Evolutionary conservation across 2,888 invertebrate genomes (phyloP).

Genomic region (Zeuzera pyrina): DNA sequence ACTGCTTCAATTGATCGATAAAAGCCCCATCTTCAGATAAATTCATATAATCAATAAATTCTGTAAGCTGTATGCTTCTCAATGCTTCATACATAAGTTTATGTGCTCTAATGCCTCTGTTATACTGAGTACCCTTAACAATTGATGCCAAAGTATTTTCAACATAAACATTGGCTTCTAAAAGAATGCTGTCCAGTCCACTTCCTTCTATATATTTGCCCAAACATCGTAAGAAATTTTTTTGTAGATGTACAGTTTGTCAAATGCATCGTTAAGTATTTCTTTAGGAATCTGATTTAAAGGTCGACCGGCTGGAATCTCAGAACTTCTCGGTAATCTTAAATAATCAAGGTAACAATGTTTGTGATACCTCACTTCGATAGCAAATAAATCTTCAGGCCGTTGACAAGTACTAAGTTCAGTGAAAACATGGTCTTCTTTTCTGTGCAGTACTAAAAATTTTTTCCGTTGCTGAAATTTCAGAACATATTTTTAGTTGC

Average conservation of each 20-base stretch:
- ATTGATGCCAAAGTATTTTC: slow-evolving; percentile 16
- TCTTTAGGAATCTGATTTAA: slow-evolving; percentile 14
- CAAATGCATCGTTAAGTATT: slow-evolving; percentile 16
- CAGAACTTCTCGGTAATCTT: slow-evolving; percentile 9
- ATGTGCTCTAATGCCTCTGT: slow-evolving; percentile 17
- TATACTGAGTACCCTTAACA: slow-evolving; percentile 16
- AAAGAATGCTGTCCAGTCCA: slow-evolving; percentile 15
- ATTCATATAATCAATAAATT: slow-evolving; percentile 11
- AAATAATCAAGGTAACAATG: slow-evolving; percentile 19
- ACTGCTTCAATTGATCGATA: slow-evolving; percentile 1
- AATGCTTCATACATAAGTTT: slow-evolving; percentile 16
- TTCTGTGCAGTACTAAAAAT: slow-evolving; percentile 12
- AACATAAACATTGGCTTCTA: slow-evolving; percentile 18
- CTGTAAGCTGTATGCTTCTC: slow-evolving; percentile 13
- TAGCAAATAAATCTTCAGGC: slow-evolving; percentile 21
- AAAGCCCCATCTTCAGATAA: slow-evolving; percentile 3
- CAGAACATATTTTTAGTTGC: slow-evolving; percentile 12
- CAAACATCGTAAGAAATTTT: slow-evolving; percentile 19
- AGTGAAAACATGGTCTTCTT: slow-evolving; percentile 19
- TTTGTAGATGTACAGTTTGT: slow-evolving; percentile 20
- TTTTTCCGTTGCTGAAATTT: slow-evolving; percentile 19
- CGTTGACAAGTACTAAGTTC: slow-evolving; percentile 20
- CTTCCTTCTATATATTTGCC: slow-evolving; percentile 19
- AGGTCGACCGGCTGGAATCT: slow-evolving; percentile 14
- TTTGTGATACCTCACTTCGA: slow-evolving; percentile 22